phyloP scores from a whole-genome alignment of 1,140 invertebrate species.

The Acyrthosiphon pisum region DNA sequence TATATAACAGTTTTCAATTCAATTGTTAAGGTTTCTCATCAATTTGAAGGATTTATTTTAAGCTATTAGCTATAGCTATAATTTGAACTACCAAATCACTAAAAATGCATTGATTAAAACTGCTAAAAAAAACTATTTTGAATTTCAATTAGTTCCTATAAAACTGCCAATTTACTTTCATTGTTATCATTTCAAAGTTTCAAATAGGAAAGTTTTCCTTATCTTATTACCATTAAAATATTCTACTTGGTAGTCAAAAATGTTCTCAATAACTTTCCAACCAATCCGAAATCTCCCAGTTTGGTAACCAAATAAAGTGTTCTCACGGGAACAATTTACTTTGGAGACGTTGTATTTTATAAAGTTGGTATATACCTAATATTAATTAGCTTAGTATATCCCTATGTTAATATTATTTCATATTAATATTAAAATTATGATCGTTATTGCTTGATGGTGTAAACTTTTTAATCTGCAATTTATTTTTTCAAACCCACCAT shows the following conservation, averaged over 20 bases:
- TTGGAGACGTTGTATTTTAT: neutral
- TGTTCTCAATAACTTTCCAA: neutral
- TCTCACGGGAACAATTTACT: neutral
- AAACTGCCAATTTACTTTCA: neutral
- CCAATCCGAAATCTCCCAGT: neutral
- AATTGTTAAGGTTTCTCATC: neutral
- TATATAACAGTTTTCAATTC: neutral
- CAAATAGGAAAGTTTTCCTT: neutral
- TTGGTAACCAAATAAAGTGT: neutral
- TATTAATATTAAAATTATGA: neutral
- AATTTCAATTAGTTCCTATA: neutral
- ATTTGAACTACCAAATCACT: neutral
- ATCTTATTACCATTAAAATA: conserved; percentile 10
- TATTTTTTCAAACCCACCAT: too few relatives aligned
- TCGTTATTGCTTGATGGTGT: neutral
- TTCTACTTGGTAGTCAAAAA: neutral
- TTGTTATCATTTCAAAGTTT: neutral
- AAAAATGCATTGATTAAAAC: neutral
- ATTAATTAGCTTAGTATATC: neutral
- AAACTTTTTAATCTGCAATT: neutral
- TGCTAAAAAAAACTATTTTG: neutral
- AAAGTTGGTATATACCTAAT: neutral
- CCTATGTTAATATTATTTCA: neutral
- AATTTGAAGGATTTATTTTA: neutral
- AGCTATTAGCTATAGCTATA: neutral